These are phyloP conservation scores for Myotis yumanensis DNA, from an alignment of 2,113 vertebrate species.

Conservation along the genomic window DNA sequence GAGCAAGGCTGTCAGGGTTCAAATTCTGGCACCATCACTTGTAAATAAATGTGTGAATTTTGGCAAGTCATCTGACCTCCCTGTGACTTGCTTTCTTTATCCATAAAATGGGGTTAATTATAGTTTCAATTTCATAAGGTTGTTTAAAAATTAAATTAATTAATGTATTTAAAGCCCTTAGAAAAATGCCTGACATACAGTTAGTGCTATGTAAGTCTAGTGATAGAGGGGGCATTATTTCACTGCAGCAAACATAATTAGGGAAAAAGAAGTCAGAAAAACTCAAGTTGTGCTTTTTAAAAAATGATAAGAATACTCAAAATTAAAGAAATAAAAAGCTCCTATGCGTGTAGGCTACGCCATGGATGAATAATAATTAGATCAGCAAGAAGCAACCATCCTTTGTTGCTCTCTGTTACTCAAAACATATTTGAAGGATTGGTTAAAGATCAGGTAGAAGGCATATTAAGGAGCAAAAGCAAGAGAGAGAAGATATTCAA, in stretches of 20 bases:
- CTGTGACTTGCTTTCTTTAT: not conserved
- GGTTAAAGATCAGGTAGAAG: not conserved
- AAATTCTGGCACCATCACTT: not conserved
- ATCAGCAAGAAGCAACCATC: not conserved
- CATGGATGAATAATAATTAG: not conserved
- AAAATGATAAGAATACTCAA: not conserved
- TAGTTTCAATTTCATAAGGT: not conserved
- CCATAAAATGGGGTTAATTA: conserved; percentile 6
- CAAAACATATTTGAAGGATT: not conserved
- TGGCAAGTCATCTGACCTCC: not conserved
- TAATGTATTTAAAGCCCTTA: conserved; percentile 14
- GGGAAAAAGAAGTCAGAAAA: not conserved
- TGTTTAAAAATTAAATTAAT: conserved; percentile 29
- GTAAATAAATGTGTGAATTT: not conserved
- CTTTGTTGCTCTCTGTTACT: not conserved
- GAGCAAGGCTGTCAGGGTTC: not conserved
- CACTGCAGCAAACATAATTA: not conserved
- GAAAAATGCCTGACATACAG: conserved; percentile 9
- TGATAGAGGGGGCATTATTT: not conserved
- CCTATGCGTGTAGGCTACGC: not conserved
- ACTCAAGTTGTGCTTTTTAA: not conserved
- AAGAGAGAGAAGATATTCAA: not conserved
- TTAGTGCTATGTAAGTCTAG: not conserved
- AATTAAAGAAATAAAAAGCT: not conserved
- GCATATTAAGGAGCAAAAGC: not conserved